A percentile compares a stretch with the other conserved stretches of the same genome.
Conservation (phyloP, 2,113 vertebrate species). For the Dasyornis broadbenti region DNA sequence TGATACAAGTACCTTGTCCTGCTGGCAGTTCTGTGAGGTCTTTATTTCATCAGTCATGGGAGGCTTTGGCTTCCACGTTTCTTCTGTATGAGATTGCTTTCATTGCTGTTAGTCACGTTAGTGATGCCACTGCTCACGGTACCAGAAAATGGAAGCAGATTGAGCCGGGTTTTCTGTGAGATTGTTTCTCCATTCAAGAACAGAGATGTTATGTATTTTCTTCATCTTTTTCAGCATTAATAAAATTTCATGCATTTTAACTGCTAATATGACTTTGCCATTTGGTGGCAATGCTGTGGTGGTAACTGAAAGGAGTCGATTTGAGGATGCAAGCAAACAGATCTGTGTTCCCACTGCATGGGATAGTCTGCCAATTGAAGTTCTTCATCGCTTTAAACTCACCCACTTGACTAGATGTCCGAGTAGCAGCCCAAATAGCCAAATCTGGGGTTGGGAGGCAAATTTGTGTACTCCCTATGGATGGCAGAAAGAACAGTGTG, state of each 20-base stretch:
- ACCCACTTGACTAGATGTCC: not conserved
- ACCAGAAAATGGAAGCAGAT: not conserved
- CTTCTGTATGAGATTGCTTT: not conserved
- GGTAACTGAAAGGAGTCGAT: not conserved
- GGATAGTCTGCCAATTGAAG: not conserved
- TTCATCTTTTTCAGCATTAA: not conserved
- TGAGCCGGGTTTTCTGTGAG: not conserved
- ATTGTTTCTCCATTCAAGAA: not conserved
- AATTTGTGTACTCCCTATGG: not conserved
- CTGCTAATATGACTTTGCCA: not conserved
- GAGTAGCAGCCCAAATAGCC: not conserved
- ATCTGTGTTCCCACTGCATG: not conserved
- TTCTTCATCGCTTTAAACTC: not conserved
- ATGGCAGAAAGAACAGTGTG: not conserved
- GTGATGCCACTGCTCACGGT: not conserved
- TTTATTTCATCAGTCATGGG: not conserved
- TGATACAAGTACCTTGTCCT: not conserved
- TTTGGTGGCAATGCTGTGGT: constrained; percentile 2
- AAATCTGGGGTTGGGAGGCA: not conserved
- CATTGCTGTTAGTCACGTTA: not conserved
- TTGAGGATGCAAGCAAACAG: not conserved
- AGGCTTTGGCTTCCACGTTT: constrained; percentile 1
- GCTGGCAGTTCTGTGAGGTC: not conserved
- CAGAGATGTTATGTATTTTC: not conserved
- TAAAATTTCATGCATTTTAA: not conserved